Conservation (phyloP, 37 sponge, comb jelly and placozoan species). For the Eunapius fragilis region DNA sequence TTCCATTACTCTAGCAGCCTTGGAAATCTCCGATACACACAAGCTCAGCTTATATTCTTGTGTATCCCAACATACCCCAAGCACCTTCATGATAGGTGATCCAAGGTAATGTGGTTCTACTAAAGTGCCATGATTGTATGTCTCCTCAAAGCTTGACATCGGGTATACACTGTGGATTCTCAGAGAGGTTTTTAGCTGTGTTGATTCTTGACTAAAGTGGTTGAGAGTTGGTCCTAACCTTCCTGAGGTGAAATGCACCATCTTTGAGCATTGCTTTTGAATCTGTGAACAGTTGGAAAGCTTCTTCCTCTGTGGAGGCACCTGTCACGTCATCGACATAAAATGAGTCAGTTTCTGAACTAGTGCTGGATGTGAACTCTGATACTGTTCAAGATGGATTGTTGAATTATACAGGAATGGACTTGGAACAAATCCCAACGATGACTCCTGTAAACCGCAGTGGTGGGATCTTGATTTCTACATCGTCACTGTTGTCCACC, state of each 20-base stretch:
- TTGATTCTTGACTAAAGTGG: conserved; percentile 18
- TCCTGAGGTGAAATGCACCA: conserved; percentile 43
- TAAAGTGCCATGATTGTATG: neutral
- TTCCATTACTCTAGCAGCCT: neutral
- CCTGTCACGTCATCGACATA: too few species aligned
- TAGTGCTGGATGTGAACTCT: conserved; percentile 19
- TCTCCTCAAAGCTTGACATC: neutral
- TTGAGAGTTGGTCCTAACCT: conserved; percentile 27
- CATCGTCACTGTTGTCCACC: conserved; percentile 1
- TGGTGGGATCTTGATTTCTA: too few species aligned
- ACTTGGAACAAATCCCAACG: too few species aligned
- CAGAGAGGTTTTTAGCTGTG: too few species aligned
- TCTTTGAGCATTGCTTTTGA: too few species aligned
- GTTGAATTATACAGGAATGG: too few species aligned
- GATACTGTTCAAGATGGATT: too few species aligned
- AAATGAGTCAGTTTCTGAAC: conserved; percentile 8
- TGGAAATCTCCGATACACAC: neutral
- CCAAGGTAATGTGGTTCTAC: neutral
- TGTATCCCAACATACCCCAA: conserved; percentile 21
- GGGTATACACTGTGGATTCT: too few species aligned
- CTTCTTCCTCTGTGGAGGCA: too few species aligned
- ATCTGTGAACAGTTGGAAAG: too few species aligned
- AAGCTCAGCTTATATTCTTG: neutral
- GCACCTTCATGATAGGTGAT: conserved; percentile 10
- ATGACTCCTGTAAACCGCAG: too few species aligned